Evolutionary conservation across 2,797 vertebrate genomes (phyloP).

Genomic region (Hapalemur alaotrensis): DNA sequence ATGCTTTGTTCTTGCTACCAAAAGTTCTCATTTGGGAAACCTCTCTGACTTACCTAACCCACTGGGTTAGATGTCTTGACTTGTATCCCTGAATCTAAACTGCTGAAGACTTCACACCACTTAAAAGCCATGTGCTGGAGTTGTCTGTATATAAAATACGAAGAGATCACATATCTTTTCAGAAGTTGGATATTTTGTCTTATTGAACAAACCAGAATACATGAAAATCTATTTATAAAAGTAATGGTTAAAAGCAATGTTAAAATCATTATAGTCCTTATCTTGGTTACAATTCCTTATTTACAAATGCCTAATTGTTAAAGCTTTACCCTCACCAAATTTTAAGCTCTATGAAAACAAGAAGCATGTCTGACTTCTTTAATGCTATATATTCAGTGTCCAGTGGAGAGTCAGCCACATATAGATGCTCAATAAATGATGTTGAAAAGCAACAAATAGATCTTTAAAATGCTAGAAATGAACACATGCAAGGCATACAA

Average conservation of each 20-base stretch:
- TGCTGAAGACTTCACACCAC: neutral
- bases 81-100: neutral
- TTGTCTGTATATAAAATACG: neutral
- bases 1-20: neutral
- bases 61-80: neutral
- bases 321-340: neutral
- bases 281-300: neutral
- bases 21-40: neutral
- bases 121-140: neutral
- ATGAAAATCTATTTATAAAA: constrained; percentile 4
- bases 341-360: constrained; percentile 9
- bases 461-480: neutral
- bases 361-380: neutral
- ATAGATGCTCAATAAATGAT: neutral
- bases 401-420: neutral
- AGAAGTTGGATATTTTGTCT: constrained; percentile 10
- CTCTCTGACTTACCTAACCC: neutral
- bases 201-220: neutral
- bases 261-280: neutral
- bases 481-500: neutral
- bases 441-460: neutral
- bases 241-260: neutral
- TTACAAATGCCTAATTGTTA: neutral
- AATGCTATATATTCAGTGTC: neutral
- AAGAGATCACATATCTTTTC: neutral